These are phyloP conservation scores for Micoletzkya japonica DNA, from an alignment of 2,888 invertebrate species.

Conservation along the genomic window DNA sequence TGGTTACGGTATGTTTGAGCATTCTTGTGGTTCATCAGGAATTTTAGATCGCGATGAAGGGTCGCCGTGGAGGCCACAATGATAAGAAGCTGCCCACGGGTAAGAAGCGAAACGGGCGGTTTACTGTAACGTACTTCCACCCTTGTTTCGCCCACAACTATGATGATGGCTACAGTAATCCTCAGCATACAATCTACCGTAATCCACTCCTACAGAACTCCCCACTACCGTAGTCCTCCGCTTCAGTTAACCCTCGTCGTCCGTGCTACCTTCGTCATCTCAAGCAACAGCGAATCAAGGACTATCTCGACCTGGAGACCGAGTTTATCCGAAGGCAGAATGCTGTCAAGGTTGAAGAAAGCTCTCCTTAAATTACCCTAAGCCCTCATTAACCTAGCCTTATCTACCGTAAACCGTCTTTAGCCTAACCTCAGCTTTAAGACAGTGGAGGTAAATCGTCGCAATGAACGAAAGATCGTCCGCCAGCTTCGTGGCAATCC, in stretches of 20 bases:
- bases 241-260: constrained; percentile 44
- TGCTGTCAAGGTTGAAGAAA: constrained; percentile 19
- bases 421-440: no score
- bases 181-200: not conserved
- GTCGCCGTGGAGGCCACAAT: constrained; percentile 39
- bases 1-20: no score
- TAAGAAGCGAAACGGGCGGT: constrained; percentile 1
- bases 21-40: not conserved
- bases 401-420: no score
- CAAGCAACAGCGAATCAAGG: constrained; percentile 51
- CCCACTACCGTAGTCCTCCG: constrained; percentile 44
- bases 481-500: constrained; percentile 50
- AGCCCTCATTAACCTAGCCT: not conserved
- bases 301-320: constrained; percentile 51
- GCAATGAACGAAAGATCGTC: constrained; percentile 44
- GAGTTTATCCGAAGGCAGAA: constrained; percentile 50
- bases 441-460: constrained; percentile 34
- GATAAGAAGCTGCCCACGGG: constrained; percentile 46
- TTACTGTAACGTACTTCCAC: not conserved
- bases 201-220: not conserved
- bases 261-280: constrained; percentile 50
- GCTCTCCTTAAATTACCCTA: no score
- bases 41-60: constrained; percentile 44
- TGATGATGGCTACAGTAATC: not conserved
- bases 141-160: not conserved